Evolutionary conservation across 2,888 invertebrate species (phyloP).

Genomic region (Trimorus sp.): DNA sequence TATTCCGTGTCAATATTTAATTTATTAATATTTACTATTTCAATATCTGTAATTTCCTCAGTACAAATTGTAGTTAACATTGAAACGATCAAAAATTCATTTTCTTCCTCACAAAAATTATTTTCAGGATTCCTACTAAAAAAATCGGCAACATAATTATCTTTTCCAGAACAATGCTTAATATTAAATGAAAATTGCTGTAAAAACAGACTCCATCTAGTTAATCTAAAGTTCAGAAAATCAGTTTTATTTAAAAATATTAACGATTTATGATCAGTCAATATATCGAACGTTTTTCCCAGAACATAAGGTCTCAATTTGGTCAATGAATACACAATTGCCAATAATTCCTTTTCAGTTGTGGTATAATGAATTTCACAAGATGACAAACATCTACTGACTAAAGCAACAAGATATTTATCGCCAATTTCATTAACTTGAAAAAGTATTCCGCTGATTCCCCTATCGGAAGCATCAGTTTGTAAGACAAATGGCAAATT

Average conservation of each 20-base stretch:
- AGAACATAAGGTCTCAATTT: constrained; percentile 13
- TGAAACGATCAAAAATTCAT: not conserved
- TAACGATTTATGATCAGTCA: constrained; percentile 24
- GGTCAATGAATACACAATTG: constrained; percentile 18
- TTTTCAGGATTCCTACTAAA: constrained; percentile 29
- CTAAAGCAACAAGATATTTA: not conserved
- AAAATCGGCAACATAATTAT: constrained; percentile 8
- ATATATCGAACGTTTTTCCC: constrained; percentile 8
- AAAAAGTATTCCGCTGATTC: constrained; percentile 1
- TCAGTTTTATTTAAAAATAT: constrained; percentile 15
- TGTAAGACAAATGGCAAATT: not conserved
- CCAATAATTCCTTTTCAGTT: not conserved
- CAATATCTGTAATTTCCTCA: not conserved
- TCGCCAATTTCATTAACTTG: not conserved
- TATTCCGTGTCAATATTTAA: not conserved
- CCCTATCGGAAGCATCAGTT: constrained; percentile 9
- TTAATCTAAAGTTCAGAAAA: not conserved
- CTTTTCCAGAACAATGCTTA: not conserved
- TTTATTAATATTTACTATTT: not conserved
- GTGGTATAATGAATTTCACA: not conserved
- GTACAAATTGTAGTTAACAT: not conserved
- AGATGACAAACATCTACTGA: not conserved
- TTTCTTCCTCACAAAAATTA: not conserved
- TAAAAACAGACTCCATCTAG: constrained; percentile 24
- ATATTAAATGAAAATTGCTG: constrained; percentile 5